phyloP scores from a whole-genome alignment of 2,888 invertebrate species.

The Eilema griseolum region DNA sequence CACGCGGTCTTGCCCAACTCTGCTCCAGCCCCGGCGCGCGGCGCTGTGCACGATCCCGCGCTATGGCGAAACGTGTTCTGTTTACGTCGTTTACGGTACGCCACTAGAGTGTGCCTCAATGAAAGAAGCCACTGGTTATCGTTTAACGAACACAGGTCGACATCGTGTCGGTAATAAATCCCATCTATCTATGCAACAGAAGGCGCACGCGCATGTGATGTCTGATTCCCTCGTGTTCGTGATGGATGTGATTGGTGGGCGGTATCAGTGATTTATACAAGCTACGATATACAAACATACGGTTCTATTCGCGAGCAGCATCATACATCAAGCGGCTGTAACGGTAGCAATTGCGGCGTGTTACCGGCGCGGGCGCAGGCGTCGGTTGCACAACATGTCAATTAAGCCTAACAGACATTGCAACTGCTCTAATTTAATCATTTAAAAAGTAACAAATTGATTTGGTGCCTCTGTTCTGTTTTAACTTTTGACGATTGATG shows the following conservation, averaged over 20 bases:
- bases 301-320: not conserved
- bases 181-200: not conserved
- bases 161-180: not conserved
- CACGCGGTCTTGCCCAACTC: constrained; percentile 15
- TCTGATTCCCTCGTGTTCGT: not conserved
- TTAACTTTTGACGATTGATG: not conserved
- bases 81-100: constrained; percentile 13
- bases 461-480: constrained; percentile 10
- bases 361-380: constrained; percentile 17
- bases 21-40: not conserved
- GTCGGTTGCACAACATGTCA: constrained; percentile 21
- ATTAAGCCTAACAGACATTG: constrained; percentile 20
- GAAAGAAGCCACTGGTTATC: constrained; percentile 14
- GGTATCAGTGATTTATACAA: constrained; percentile 10
- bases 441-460: constrained; percentile 15
- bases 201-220: not conserved
- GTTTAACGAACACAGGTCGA: constrained; percentile 7
- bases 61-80: constrained; percentile 23
- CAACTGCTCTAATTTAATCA: constrained; percentile 20
- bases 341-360: not conserved
- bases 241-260: constrained; percentile 2
- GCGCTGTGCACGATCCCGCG: not conserved
- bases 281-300: not conserved
- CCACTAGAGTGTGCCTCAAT: constrained; percentile 3
- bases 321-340: constrained; percentile 11